These are phyloP conservation scores for Drosophila paulistorum DNA, from an alignment of 1,140 invertebrate genomes.

Conservation along the genomic window DNA sequence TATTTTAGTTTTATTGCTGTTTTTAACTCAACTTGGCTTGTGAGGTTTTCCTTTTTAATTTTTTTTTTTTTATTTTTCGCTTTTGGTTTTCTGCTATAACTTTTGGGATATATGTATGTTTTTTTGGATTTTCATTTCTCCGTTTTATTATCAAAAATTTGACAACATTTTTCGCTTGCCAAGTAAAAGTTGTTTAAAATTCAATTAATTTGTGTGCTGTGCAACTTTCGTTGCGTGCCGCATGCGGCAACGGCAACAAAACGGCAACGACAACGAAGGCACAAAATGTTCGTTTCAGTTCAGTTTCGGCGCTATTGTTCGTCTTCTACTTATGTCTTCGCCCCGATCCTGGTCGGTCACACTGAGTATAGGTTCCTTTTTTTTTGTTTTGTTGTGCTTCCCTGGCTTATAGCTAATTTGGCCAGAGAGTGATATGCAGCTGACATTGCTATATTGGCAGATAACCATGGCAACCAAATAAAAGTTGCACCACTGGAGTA, in stretches of 20 bases:
- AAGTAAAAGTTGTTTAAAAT: slow-evolving; percentile 73
- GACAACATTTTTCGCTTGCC: slow-evolving; percentile 52
- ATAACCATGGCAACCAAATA: slow-evolving; percentile 61
- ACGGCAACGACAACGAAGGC: slow-evolving; percentile 16
- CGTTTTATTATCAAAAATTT: slow-evolving; percentile 63
- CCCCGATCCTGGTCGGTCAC: slow-evolving; percentile 18
- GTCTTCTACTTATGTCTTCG: background rate
- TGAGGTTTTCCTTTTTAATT: background rate
- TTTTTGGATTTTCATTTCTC: slow-evolving; percentile 22
- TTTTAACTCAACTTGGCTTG: background rate
- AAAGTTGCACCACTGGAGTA: slow-evolving; percentile 46
- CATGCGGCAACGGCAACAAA: slow-evolving; percentile 26
- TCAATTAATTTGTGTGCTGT: slow-evolving; percentile 76
- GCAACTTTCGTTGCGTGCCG: slow-evolving; percentile 67
- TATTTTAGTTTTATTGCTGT: background rate
- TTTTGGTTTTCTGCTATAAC: slow-evolving; percentile 13
- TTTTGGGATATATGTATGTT: slow-evolving; percentile 11
- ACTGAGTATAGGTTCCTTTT: background rate
- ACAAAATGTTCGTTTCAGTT: slow-evolving; percentile 34
- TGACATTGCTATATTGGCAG: slow-evolving; percentile 45
- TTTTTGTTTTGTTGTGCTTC: background rate
- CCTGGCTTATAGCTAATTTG: slow-evolving; percentile 67
- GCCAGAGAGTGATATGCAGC: slow-evolving; percentile 43
- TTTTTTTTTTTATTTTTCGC: background rate
- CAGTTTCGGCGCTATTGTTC: background rate